A percentile compares a stretch with the other conserved stretches of the same genome.
These are phyloP conservation scores for Oriolus oriolus DNA, from an alignment of 2,113 vertebrate species.

Conservation along the genomic window DNA sequence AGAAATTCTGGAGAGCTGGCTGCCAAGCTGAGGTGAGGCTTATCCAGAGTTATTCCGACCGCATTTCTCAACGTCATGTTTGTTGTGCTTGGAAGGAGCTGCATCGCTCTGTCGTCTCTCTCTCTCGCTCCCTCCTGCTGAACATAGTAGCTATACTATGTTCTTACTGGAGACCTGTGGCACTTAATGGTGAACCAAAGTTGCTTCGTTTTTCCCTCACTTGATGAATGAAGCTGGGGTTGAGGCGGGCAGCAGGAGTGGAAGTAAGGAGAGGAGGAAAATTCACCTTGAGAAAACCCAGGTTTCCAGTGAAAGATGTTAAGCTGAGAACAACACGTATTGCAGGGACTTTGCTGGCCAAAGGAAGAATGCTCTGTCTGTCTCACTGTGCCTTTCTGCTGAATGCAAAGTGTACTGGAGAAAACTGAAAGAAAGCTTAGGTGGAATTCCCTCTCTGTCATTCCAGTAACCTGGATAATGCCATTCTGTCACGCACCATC, in stretches of 20 bases:
- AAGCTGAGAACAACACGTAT: background rate
- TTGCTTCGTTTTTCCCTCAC: background rate
- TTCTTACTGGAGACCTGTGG: background rate
- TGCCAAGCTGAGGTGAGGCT: slow-evolving; percentile 31
- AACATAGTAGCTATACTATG: slow-evolving; percentile 54
- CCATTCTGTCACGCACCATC: background rate
- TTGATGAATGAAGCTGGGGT: slow-evolving; percentile 36
- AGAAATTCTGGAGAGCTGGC: slow-evolving; percentile 31
- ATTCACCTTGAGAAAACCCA: slow-evolving; percentile 24
- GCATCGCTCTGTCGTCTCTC: background rate
- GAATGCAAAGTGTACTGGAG: background rate
- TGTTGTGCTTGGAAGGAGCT: slow-evolving; percentile 61
- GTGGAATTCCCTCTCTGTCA: background rate
- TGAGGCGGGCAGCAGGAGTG: background rate
- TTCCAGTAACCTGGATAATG: background rate
- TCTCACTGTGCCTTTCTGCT: background rate
- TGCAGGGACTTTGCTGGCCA: background rate
- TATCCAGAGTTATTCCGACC: slow-evolving; percentile 19
- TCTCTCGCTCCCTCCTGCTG: background rate
- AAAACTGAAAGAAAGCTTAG: background rate
- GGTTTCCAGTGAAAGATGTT: background rate
- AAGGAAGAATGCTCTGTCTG: background rate
- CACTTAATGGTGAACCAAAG: background rate
- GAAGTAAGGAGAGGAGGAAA: background rate
- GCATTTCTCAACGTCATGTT: slow-evolving; percentile 42